Percentiles rank a stretch among this genome's conserved stretches.
phyloP scores from a whole-genome alignment of 2,113 vertebrate genomes.

The Psettodes erumei region DNA sequence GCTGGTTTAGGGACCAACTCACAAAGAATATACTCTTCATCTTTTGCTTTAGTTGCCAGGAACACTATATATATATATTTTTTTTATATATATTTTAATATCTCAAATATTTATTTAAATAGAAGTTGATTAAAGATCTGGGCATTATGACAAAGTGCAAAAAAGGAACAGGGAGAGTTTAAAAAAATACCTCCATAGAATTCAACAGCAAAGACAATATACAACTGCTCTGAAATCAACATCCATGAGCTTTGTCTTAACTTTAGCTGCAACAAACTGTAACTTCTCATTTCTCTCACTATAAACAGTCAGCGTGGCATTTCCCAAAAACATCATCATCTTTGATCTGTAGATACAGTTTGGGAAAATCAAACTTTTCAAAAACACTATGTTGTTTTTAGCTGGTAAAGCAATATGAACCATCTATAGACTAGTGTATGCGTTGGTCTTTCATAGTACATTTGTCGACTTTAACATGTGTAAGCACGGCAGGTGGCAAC shows the following conservation, averaged over 20 bases:
- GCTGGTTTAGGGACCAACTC: conserved; percentile 44
- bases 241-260: conserved; percentile 39
- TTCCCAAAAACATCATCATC: conserved; percentile 12
- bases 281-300: conserved; percentile 38
- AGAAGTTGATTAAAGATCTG: conserved; percentile 69
- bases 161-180: conserved; percentile 38
- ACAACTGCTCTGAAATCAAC: conserved; percentile 46
- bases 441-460: not conserved
- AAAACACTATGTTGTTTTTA: not conserved
- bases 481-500: conserved; percentile 19
- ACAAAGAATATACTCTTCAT: conserved; percentile 50
- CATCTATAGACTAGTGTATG: conserved; percentile 2
- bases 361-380: not conserved
- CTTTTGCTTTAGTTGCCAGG: conserved; percentile 52
- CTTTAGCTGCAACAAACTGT: conserved; percentile 62
- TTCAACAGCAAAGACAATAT: conserved; percentile 51
- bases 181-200: conserved; percentile 40
- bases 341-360: conserved; percentile 25
- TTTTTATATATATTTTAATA: conserved; percentile 47
- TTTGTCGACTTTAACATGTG: not conserved
- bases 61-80: conserved; percentile 64
- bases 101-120: conserved; percentile 75
- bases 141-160: conserved; percentile 73
- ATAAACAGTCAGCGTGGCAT: conserved; percentile 19
- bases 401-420: conserved; percentile 25